Conservation (phyloP, 2,113 vertebrate genomes). For the Morone saxatilis region DNA sequence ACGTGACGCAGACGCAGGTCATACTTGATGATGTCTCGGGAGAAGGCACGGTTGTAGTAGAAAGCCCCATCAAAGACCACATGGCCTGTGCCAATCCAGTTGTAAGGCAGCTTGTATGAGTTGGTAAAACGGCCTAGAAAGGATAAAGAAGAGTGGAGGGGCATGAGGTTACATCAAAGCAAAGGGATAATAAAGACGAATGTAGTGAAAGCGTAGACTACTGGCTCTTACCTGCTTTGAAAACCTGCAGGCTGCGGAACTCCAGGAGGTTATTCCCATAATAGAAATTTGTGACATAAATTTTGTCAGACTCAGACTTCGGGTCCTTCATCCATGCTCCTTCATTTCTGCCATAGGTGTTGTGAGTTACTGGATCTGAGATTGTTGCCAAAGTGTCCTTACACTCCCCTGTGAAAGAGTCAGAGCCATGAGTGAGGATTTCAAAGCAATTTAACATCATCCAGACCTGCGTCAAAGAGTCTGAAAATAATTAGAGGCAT, state of each 20-base stretch:
- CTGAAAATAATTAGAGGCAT: conserved; percentile 63
- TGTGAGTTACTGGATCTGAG: conserved; percentile 93
- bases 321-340: conserved; percentile 99
- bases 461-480: conserved; percentile 38
- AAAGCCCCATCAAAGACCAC: conserved; percentile 94
- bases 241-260: conserved; percentile 94
- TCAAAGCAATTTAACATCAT: conserved; percentile 35
- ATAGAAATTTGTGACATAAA: conserved; percentile 96
- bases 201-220: not conserved
- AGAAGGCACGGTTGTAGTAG: conserved; percentile 97
- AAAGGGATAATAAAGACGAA: not conserved
- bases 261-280: conserved; percentile 96
- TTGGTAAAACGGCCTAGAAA: conserved; percentile 93
- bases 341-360: conserved; percentile 92
- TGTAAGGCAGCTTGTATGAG: conserved; percentile 97
- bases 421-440: conserved; percentile 22
- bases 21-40: conserved; percentile 95
- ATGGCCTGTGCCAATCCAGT: conserved; percentile 96
- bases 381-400: conserved; percentile 97
- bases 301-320: conserved; percentile 88
- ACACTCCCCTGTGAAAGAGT: conserved; percentile 88
- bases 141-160: not conserved
- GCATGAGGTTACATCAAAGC: not conserved
- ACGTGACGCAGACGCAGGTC: conserved; percentile 91
- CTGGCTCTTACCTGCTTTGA: conserved; percentile 90